phyloP scores from a whole-genome alignment of 1,140 invertebrate species.

The Eurytemora carolleeae region DNA sequence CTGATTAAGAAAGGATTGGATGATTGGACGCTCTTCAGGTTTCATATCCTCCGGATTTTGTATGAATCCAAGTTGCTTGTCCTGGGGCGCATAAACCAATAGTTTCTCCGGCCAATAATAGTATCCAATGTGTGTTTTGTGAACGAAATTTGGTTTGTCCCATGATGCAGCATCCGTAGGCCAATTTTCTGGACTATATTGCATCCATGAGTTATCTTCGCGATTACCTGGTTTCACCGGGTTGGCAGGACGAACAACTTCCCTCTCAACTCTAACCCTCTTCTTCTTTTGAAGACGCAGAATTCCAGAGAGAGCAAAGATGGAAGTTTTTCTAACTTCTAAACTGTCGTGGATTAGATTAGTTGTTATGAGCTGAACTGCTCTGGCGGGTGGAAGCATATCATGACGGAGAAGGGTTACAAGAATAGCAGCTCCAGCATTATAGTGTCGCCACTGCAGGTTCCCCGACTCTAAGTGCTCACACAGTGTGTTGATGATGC shows the following conservation, averaged over 20 bases:
- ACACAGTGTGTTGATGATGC: conserved; percentile 23
- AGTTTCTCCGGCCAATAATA: conserved; percentile 55
- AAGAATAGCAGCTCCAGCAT: conserved; percentile 28
- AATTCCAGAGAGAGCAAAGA: conserved; percentile 25
- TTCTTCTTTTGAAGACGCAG: conserved; percentile 22
- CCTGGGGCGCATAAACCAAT: conserved; percentile 7
- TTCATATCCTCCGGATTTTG: conserved; percentile 29
- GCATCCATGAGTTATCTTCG: conserved; percentile 47
- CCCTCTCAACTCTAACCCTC: conserved; percentile 4
- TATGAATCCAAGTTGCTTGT: conserved; percentile 38
- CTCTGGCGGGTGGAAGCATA: conserved; percentile 21
- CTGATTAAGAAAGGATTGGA: conserved; percentile 44
- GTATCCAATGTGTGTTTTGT: conserved; percentile 50
- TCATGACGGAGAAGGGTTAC: conserved; percentile 29
- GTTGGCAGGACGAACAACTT: not conserved
- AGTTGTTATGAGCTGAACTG: conserved; percentile 26
- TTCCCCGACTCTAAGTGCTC: conserved; percentile 24
- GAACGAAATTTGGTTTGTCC: conserved; percentile 43
- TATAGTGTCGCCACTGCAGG: conserved; percentile 29
- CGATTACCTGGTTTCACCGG: conserved; percentile 28
- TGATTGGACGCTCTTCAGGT: conserved; percentile 39
- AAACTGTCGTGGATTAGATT: conserved; percentile 29
- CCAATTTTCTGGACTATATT: conserved; percentile 39
- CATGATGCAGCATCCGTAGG: conserved; percentile 46
- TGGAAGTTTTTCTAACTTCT: conserved; percentile 26